These are phyloP conservation scores for Brachypalpus laphriformis DNA, from an alignment of 2,888 invertebrate genomes.

Conservation along the genomic window DNA sequence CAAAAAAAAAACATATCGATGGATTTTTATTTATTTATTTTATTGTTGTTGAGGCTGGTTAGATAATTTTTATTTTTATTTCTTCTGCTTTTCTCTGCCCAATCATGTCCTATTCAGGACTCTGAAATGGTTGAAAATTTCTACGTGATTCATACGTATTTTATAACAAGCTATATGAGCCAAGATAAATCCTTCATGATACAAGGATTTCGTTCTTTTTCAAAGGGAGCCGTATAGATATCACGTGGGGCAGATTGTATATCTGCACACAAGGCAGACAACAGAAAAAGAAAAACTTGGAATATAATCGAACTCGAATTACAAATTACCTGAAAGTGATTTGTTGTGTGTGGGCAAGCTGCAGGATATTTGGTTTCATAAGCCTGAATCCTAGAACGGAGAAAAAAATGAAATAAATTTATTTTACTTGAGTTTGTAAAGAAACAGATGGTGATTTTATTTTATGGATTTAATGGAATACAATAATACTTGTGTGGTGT, in stretches of 20 bases:
- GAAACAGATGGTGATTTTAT: slow-evolving; percentile 7
- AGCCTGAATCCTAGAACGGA: slow-evolving; percentile 18
- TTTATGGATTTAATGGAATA: slow-evolving; percentile 1
- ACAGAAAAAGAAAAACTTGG: background rate
- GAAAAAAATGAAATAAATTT: slow-evolving; percentile 5
- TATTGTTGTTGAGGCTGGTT: slow-evolving; percentile 33
- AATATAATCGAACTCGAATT: slow-evolving; percentile 60
- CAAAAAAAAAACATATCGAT: background rate
- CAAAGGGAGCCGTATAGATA: background rate
- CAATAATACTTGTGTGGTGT: background rate
- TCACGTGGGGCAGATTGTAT: background rate
- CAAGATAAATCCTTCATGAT: slow-evolving; percentile 31
- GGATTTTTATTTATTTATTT: slow-evolving; percentile 37
- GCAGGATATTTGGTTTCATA: slow-evolving; percentile 17
- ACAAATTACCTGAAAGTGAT: slow-evolving; percentile 69
- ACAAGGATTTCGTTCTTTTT: slow-evolving; percentile 13
- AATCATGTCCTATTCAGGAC: slow-evolving; percentile 49
- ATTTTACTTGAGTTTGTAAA: slow-evolving; percentile 25
- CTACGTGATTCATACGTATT: slow-evolving; percentile 19
- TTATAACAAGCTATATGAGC: slow-evolving; percentile 32
- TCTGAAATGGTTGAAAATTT: slow-evolving; percentile 13
- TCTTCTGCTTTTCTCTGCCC: background rate
- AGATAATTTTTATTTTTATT: background rate
- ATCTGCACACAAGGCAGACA: background rate
- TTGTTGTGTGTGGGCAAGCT: slow-evolving; percentile 39